phyloP scores from a whole-genome alignment of 37 sponge, comb jelly and placozoan species.

The Cladorhizidae sp. region DNA sequence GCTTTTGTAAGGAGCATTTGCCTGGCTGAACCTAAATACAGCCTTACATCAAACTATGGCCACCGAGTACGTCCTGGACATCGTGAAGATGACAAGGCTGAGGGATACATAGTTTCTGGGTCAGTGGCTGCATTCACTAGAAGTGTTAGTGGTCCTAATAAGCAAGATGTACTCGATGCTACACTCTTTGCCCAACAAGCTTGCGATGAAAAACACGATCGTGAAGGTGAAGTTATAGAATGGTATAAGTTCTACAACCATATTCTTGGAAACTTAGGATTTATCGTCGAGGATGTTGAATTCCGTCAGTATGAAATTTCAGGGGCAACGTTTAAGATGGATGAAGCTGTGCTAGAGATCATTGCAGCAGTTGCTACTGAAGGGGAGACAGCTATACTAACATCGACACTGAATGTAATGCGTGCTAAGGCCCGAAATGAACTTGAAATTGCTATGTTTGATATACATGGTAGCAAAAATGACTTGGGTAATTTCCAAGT shows the following conservation, averaged over 20 bases:
- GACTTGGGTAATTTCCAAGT: no score
- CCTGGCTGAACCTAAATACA: no score
- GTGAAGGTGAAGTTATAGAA: neutral
- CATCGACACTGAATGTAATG: neutral
- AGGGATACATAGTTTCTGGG: slow-evolving; percentile 7
- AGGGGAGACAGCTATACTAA: neutral
- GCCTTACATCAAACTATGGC: no score
- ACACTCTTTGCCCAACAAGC: slow-evolving; percentile 10
- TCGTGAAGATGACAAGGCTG: no score
- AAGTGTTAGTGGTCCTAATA: neutral
- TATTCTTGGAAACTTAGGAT: slow-evolving; percentile 4
- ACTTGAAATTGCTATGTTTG: no score
- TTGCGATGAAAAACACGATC: neutral
- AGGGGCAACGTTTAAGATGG: neutral
- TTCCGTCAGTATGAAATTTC: neutral
- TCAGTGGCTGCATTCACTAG: neutral
- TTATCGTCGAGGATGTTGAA: neutral
- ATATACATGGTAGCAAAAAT: no score
- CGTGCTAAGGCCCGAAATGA: no score
- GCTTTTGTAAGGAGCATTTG: no score
- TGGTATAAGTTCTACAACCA: slow-evolving; percentile 2
- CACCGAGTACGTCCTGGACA: no score
- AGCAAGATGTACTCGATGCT: slow-evolving; percentile 13
- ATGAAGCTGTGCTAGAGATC: no score
- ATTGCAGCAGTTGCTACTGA: no score